phyloP scores from a whole-genome alignment of 2,888 invertebrate genomes.

The Caenorhabditis becei region DNA sequence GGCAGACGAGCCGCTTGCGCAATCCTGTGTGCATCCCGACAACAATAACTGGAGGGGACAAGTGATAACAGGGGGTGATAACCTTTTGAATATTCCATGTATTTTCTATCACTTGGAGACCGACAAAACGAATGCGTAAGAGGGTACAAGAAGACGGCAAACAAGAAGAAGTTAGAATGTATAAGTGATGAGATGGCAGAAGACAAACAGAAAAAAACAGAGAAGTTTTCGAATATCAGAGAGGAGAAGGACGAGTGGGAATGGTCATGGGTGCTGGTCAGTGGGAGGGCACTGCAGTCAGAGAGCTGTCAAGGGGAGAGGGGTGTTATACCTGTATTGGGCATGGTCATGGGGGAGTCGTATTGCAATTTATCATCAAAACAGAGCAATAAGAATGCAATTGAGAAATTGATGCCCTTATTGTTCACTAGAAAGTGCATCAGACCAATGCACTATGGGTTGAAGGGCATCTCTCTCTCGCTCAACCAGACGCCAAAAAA shows the following conservation, averaged over 20 bases:
- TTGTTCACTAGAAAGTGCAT: no score
- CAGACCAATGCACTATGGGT: no score
- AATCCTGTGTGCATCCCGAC: conserved; percentile 2
- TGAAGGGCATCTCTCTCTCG: no score
- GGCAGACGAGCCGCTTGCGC: conserved; percentile 13
- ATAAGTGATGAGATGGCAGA: conserved; percentile 44
- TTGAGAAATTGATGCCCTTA: no score
- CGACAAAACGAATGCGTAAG: conserved; percentile 38
- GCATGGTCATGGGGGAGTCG: no score
- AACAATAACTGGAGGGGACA: background rate
- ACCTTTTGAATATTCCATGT: conserved; percentile 23
- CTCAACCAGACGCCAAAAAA: no score
- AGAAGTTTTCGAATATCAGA: conserved; percentile 30
- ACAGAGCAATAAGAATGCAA: no score
- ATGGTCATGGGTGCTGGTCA: background rate
- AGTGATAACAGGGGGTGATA: background rate
- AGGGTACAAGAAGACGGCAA: conserved; percentile 25
- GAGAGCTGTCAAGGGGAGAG: background rate
- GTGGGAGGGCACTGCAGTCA: background rate
- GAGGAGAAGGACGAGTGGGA: background rate
- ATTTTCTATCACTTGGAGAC: conserved; percentile 26
- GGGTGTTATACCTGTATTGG: no score
- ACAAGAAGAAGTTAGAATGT: conserved; percentile 50
- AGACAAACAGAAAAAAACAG: conserved; percentile 14
- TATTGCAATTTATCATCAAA: no score